A percentile compares a stretch with the other conserved stretches of the same genome.
phyloP scores from a whole-genome alignment of 1,140 invertebrate genomes.

The Atta texana region DNA sequence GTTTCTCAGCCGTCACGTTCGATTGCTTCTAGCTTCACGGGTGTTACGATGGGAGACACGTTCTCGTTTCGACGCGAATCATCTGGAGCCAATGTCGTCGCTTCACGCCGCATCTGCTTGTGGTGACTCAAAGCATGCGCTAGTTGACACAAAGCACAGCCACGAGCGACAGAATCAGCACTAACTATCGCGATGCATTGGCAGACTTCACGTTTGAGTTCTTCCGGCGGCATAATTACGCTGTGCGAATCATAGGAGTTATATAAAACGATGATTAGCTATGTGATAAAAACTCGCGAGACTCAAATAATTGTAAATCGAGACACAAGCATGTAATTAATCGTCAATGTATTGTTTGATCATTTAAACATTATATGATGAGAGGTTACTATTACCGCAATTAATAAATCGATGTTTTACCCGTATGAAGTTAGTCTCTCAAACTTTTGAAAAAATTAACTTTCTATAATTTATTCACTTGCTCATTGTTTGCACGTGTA shows the following conservation, averaged over 20 bases:
- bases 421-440: too few species aligned
- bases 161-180: background rate
- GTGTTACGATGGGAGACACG: background rate
- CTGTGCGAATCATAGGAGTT: background rate
- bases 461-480: too few species aligned
- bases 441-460: too few species aligned
- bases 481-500: too few species aligned
- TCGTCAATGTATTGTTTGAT: background rate
- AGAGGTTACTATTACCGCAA: too few species aligned
- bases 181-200: background rate
- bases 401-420: too few species aligned
- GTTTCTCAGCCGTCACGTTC: conserved; percentile 36
- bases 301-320: background rate
- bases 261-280: conserved; percentile 8
- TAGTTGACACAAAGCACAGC: conserved; percentile 27
- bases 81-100: conserved; percentile 48
- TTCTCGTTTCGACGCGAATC: conserved; percentile 42
- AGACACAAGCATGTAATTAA: background rate
- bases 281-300: background rate
- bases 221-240: conserved; percentile 7
- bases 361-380: too few species aligned
- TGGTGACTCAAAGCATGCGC: conserved; percentile 38
- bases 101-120: conserved; percentile 17
- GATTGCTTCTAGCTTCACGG: conserved; percentile 17
- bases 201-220: conserved; percentile 16